Conservation (phyloP, 2,888 invertebrate genomes). For the Platerodrilus igneus region DNA sequence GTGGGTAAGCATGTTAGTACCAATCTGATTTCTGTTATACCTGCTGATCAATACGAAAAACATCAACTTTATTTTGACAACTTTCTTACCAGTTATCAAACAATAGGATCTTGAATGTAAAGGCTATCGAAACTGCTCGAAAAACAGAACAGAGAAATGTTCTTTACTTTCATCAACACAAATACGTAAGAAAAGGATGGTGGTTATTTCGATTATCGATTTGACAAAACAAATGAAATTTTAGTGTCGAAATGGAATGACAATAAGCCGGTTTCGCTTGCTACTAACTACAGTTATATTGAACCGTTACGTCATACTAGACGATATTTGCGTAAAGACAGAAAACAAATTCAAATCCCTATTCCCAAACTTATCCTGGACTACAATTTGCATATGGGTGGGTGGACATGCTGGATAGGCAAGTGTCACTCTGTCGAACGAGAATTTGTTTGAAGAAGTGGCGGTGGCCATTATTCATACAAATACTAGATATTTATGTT, state of each 20-base stretch:
- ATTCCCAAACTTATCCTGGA: too few species aligned
- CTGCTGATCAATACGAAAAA: conserved; percentile 13
- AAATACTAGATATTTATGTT: conserved; percentile 1
- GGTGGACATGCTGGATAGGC: conserved; percentile 18
- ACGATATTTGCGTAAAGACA: conserved; percentile 11
- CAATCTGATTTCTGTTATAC: conserved; percentile 10
- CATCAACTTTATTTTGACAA: conserved; percentile 18
- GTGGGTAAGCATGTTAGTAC: conserved; percentile 13
- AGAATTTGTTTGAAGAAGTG: conserved; percentile 13
- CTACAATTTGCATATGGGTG: conserved; percentile 16
- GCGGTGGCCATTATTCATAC: conserved; percentile 17
- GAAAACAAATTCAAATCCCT: too few species aligned
- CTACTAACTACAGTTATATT: conserved; percentile 13
- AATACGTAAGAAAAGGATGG: conserved; percentile 19
- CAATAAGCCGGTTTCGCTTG: conserved; percentile 11
- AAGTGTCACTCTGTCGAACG: conserved; percentile 15
- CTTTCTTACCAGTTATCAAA: conserved; percentile 15
- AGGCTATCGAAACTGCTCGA: conserved; percentile 17
- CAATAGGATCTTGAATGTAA: conserved; percentile 11
- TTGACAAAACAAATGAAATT: conserved; percentile 14
- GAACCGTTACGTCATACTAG: conserved; percentile 11
- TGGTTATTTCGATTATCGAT: conserved; percentile 18
- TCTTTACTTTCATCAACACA: conserved; percentile 6
- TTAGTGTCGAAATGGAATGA: conserved; percentile 15
- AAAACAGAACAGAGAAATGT: conserved; percentile 16